Base-by-base conservation (phyloP, 1,140 invertebrate genomes). In the Drosophila pallidifrons region DNA sequence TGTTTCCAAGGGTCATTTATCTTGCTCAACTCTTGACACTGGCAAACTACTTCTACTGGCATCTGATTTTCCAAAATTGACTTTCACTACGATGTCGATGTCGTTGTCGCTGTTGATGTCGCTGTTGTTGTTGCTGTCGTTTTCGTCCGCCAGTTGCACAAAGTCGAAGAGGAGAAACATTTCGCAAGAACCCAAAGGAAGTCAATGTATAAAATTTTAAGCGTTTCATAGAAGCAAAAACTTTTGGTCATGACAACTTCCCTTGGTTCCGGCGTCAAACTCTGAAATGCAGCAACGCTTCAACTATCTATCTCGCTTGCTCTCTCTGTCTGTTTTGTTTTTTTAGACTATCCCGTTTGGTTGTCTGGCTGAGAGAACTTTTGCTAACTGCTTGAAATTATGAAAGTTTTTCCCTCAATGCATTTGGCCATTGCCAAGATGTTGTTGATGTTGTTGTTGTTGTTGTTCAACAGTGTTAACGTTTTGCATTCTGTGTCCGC, bases 121-220 rank as follows among this genome's bases (percentile, higher is more conserved):
- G 30, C 2, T 30, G 30, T 4, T 32, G 38, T 25, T 52, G 52
- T 13, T 11, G 52, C 6, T 11, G 49, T 67, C 35, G 55, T 25
- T 20, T 63, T 70, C 35, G 32, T 55, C 35, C n/a, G 16, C 16
- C 54, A 55, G 13, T 55, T 61, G 35, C 49, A 70, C 54, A 57
- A 57, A 57, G 32, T 55, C 52, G 52, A 87, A 70, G 75, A 71
- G 69, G 77, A 77, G 77, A 77, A 88, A 73, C 76, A 80, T 52
- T 77, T 77, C 45, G 66, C 82, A 79, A 82, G 79, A 79, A 77
- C 57, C 68, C 63, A 82, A 70, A 80, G 83, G 83, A 87, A 87
- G 85, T 83, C 83, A 87, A 83, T 87, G 83, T 83, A 81, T 83
- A 87, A 58, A 88, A 87, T 89, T 83, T 87, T 87, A 87, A 87